Evolutionary conservation across 1,140 invertebrate species (phyloP), one percentile per base, ranked within the genome.

Genomic region (Patella vulgata): DNA sequence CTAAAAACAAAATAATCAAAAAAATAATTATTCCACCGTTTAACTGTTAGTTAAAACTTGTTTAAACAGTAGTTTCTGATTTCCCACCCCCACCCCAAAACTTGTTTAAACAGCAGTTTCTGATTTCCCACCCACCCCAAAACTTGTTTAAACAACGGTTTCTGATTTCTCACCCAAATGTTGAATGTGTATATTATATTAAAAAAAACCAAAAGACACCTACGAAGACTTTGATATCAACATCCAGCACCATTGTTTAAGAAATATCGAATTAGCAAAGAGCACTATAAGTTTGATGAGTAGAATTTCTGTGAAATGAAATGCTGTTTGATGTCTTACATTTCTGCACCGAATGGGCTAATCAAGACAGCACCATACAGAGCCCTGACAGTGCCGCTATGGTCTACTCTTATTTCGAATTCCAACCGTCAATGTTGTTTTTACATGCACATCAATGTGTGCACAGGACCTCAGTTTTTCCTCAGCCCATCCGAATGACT

Each of bases 141-240:
- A 44, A 87, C 88, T 66, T 88, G 88, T 47, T 88, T 87, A 73
- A 94, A 93, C 8, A 93, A 71, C 4, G 91, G 91, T 43, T 86
- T 85, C 44, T 88, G 85, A 66, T 86, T 83, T 62, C 89, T 88
- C 51, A 72, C 40, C 71, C 61, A 14, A 21, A 42, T 14, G 8
- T 9, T 27, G 31, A 33, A 30, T 46, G 46, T 33, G 30, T 6
- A 30, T 30, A 19, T n/a, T 25, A 52, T 21, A 23, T 14, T 14
- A 6, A 6, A 17, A 2, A 17, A 25, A 21, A 4, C 3, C 0
- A 27, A 12, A n/a, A 11, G n/a, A 1, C 19, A 51, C 25, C 17
- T 14, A 5, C 19, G 9, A 14, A 36, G 25, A 9, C 28, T 11
- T 17, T 50, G 19, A 3, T 47, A 14, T 27, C 19, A 50, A 31